Conservation (phyloP, 2,797 vertebrate species). For the Paratrypauchen microcephalus region DNA sequence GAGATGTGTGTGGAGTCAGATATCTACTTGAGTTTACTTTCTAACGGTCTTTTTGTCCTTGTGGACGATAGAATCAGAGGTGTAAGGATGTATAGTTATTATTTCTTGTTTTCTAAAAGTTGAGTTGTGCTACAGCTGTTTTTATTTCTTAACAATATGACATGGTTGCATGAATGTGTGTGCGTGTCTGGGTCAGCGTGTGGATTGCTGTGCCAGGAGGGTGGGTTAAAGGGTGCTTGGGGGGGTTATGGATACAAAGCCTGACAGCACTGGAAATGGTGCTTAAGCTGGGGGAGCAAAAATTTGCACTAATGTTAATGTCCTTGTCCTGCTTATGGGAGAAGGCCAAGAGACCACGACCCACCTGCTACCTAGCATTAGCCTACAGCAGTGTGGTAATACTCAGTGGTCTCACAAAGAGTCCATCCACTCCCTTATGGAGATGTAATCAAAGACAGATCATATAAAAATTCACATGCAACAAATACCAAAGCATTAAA, state of each 20-base stretch:
- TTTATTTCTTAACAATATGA: constrained; percentile 59
- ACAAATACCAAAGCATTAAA: constrained; percentile 72
- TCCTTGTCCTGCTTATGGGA: constrained; percentile 77
- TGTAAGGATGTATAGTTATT: constrained; percentile 64
- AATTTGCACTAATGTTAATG: constrained; percentile 84
- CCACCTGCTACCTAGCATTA: constrained; percentile 74
- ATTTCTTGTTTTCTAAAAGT: constrained; percentile 55
- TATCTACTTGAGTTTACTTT: constrained; percentile 75
- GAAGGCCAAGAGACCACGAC: constrained; percentile 71
- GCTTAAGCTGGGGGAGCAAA: constrained; percentile 83
- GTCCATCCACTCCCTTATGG: constrained; percentile 59
- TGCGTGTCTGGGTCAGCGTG: constrained; percentile 36
- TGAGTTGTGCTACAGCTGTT: constrained; percentile 61
- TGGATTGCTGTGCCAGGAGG: constrained; percentile 67
- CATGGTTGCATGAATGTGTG: constrained; percentile 46
- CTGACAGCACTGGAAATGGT: constrained; percentile 84
- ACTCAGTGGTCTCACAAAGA: constrained; percentile 63
- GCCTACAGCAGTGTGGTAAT: constrained; percentile 63
- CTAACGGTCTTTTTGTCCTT: constrained; percentile 60
- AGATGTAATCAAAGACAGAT: constrained; percentile 59
- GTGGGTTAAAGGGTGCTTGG: constrained; percentile 64
- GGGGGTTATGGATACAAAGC: constrained; percentile 74
- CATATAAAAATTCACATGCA: constrained; percentile 50
- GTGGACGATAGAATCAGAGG: constrained; percentile 64
- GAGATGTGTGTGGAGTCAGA: constrained; percentile 64